These are phyloP conservation scores for Fratercula arctica DNA, from an alignment of 2,797 vertebrate genomes.

Conservation along the genomic window DNA sequence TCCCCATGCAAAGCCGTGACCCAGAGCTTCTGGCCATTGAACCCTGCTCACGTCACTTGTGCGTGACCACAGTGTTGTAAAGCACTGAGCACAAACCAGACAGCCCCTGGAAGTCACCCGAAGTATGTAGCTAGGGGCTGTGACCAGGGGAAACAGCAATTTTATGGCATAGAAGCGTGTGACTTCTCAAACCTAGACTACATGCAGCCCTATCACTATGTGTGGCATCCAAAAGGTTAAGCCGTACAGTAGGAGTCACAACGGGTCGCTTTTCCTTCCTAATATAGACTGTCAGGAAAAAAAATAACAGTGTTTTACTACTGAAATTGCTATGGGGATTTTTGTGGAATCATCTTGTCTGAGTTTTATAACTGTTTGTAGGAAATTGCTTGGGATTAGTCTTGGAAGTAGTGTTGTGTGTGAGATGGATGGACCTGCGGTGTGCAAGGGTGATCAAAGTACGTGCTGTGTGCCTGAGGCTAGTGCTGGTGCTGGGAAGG, in stretches of 20 bases:
- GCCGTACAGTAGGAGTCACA: not conserved
- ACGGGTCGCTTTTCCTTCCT: not conserved
- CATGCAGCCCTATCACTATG: not conserved
- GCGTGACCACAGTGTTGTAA: not conserved
- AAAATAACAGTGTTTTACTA: not conserved
- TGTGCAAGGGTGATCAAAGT: not conserved
- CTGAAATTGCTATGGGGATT: conserved; percentile 12
- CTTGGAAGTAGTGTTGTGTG: not conserved
- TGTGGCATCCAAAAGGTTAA: not conserved
- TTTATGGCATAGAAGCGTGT: not conserved
- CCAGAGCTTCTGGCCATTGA: not conserved
- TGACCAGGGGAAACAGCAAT: not conserved
- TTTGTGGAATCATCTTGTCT: conserved; percentile 30
- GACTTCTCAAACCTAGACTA: not conserved
- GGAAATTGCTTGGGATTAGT: conserved; percentile 40
- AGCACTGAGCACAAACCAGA: not conserved
- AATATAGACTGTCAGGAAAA: not conserved
- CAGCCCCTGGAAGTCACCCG: not conserved
- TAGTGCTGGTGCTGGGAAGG: not conserved
- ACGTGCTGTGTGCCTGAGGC: fast-evolving
- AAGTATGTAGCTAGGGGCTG: not conserved
- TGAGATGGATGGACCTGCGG: not conserved
- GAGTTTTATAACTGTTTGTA: conserved; percentile 7
- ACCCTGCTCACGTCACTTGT: not conserved
- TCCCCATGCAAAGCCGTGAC: not conserved